Conservation (phyloP, 2,797 vertebrate species). For the Channa striata region DNA sequence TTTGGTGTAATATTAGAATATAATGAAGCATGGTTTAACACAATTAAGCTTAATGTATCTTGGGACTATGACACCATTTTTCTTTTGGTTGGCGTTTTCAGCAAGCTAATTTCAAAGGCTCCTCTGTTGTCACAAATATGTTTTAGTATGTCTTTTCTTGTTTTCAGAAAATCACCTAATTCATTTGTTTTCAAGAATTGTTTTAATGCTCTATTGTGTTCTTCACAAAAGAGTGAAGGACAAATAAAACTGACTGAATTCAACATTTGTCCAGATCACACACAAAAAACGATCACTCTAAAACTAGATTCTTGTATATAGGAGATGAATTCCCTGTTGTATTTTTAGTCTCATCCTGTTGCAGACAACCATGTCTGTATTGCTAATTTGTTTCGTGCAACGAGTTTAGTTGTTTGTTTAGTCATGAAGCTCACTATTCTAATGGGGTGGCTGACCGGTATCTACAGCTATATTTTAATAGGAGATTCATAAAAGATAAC, state of each 20-base stretch:
- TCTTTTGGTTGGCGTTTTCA: slow-evolving; percentile 1
- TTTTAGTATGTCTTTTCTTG: slow-evolving; percentile 1
- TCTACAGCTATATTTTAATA: no score
- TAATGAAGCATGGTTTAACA: slow-evolving; percentile 44
- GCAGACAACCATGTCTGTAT: slow-evolving; percentile 15
- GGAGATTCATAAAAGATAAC: no score
- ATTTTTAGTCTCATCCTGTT: not conserved
- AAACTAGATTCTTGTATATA: slow-evolving; percentile 24
- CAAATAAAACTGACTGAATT: slow-evolving; percentile 39
- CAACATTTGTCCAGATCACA: slow-evolving; percentile 1
- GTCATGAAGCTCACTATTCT: slow-evolving; percentile 1
- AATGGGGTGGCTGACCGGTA: not conserved
- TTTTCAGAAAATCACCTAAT: not conserved
- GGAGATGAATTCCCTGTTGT: slow-evolving; percentile 32
- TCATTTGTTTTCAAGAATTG: slow-evolving; percentile 21
- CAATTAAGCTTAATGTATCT: slow-evolving; percentile 13
- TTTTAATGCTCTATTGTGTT: no score
- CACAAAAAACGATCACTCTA: slow-evolving; percentile 30
- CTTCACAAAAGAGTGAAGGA: not conserved
- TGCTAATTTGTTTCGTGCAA: slow-evolving; percentile 23
- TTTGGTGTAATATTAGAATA: slow-evolving; percentile 36
- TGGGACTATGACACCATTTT: slow-evolving; percentile 21
- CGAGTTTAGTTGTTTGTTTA: slow-evolving; percentile 17
- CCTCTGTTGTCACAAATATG: not conserved
- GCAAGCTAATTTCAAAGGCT: slow-evolving; percentile 18